Evolutionary conservation across 1,140 invertebrate species (phyloP), one percentile per base, ranked within the genome.

Genomic region (Cydia amplana): DNA sequence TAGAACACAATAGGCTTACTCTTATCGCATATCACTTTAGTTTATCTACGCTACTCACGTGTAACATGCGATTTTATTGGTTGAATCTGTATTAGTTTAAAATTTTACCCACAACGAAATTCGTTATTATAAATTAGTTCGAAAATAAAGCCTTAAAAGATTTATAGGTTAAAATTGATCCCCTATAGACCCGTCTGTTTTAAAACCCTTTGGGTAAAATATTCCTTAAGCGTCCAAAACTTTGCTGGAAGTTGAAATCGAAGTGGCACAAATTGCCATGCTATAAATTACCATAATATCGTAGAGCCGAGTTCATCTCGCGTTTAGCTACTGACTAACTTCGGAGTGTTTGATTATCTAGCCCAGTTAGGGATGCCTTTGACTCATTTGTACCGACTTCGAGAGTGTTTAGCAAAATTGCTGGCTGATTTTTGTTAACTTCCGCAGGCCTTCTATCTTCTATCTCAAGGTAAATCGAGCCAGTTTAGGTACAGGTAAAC

Each of bases 1-100:
- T 82, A 79, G 79, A 87, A 86, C 77, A 89, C 85, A 91, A 87
- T 85, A 84, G 83, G 86, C 85, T 91, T 90, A 90, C 76, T 84
- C 60, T 89, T 92, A 91, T 92, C 90, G 85, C 74, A 84, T 82
- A 82, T 86, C 84, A 85, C 81, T 85, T 82, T 82, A 60, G 18
- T 60, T 60, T 51, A 83, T 80, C 81, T 82, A 85, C 79, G 83
- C 83, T 85, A 87, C 83, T 86, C 85, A 85, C 75, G 78, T 51
- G 16, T 51, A 14, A n/a, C 49, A 18, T 51, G 49, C 49, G 16
- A 51, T n/a, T 51, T 51, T 18, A 51, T 51, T 51, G 4, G n/a
- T n/a, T 51, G 49, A 18, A 51, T 51, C n/a, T n/a, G 16, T 51
- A 51, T n/a, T 12, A 60, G 2, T 7, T 60, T 9, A 23, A 23